A percentile compares a stretch with the other conserved stretches of the same genome.
Evolutionary conservation across 1,140 invertebrate genomes (phyloP).

Genomic region (Oreohelix idahoensis): DNA sequence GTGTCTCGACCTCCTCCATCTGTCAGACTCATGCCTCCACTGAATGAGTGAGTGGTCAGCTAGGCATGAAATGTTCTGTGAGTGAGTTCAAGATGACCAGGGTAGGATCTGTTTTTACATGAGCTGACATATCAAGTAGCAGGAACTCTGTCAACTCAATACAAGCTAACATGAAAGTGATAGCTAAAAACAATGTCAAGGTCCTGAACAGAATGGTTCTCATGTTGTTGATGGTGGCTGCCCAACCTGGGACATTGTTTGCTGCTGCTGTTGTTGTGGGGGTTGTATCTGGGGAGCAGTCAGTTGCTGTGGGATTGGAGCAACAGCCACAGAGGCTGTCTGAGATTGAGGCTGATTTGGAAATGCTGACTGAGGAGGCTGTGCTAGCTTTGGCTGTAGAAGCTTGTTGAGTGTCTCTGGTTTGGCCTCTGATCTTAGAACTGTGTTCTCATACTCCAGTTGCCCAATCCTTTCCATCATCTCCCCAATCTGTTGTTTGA

Average conservation of each 20-base stretch:
- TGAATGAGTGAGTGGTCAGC: not conserved
- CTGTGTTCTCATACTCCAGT: constrained; percentile 92
- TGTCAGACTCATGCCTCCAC: no score
- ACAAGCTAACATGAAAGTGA: not conserved
- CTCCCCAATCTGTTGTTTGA: constrained; percentile 96
- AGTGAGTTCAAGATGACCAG: not conserved
- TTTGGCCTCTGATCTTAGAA: constrained; percentile 88
- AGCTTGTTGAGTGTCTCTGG: constrained; percentile 89
- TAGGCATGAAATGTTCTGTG: not conserved
- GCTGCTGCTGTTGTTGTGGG: not conserved
- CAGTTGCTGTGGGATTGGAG: not conserved
- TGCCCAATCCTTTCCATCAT: constrained; percentile 94
- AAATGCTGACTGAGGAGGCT: not conserved
- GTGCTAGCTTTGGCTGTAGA: constrained; percentile 31
- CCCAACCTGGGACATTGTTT: not conserved
- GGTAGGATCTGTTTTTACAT: not conserved
- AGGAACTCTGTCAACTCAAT: not conserved
- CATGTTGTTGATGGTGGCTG: not conserved
- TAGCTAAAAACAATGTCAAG: not conserved
- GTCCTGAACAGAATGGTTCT: not conserved
- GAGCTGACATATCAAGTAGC: not conserved
- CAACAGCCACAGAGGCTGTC: no score
- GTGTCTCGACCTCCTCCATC: no score
- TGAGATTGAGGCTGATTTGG: not conserved
- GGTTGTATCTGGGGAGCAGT: not conserved